Conservation (phyloP, 2,888 invertebrate genomes). For the Clunio marinus region DNA sequence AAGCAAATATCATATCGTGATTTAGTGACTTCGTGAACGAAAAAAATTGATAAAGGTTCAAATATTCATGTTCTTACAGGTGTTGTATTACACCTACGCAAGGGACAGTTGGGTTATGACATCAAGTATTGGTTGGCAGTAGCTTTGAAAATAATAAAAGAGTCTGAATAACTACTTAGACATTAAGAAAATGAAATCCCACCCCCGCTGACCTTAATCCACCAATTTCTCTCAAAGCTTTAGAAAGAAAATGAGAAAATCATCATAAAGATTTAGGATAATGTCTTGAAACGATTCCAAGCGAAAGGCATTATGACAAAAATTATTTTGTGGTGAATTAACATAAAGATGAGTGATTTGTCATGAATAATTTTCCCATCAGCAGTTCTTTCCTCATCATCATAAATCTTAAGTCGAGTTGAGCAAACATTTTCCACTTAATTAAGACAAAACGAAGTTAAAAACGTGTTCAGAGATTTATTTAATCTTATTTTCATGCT, state of each 20-base stretch:
- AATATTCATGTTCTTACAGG: too few species aligned
- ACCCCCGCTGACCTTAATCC: too few species aligned
- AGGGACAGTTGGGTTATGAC: too few species aligned
- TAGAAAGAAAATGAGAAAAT: background rate
- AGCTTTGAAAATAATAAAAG: too few species aligned
- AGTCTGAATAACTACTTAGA: too few species aligned
- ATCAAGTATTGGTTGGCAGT: too few species aligned
- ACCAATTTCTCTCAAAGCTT: too few species aligned
- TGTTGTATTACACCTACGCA: too few species aligned
- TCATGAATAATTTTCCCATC: conserved; percentile 21
- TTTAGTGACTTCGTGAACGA: conserved; percentile 5
- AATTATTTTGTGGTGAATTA: conserved; percentile 4
- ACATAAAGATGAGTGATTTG: conserved; percentile 31
- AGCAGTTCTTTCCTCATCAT: background rate
- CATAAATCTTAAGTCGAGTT: background rate
- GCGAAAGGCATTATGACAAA: background rate
- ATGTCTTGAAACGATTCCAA: conserved; percentile 4
- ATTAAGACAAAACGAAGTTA: background rate
- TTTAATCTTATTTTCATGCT: background rate
- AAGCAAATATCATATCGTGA: conserved; percentile 6
- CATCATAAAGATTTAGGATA: background rate
- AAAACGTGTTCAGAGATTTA: background rate
- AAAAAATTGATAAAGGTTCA: too few species aligned
- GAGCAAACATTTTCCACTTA: background rate
- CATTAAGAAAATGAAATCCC: too few species aligned